Conservation (phyloP, 2,888 invertebrate genomes). For the Watsonalla cultraria region DNA sequence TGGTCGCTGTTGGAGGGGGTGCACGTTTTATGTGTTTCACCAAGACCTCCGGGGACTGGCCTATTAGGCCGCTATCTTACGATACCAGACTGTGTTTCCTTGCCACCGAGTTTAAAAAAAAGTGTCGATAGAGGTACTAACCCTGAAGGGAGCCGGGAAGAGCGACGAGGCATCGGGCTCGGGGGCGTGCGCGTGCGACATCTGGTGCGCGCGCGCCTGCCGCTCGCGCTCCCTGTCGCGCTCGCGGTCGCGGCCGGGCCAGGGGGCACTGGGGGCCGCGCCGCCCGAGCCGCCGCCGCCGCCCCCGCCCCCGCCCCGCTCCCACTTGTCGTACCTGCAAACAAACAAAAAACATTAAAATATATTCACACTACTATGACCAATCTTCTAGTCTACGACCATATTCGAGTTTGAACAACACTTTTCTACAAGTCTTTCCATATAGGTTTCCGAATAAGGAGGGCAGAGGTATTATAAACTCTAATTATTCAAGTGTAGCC, state of each 20-base stretch:
- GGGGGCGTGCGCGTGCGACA: slow-evolving; percentile 81
- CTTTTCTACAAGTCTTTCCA: too few relatives aligned
- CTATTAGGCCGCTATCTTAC: too few relatives aligned
- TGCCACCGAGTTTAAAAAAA: too few relatives aligned
- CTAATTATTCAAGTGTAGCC: too few relatives aligned
- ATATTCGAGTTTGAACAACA: too few relatives aligned
- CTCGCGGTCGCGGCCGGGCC: slow-evolving; percentile 80
- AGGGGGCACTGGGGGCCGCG: slow-evolving; percentile 37
- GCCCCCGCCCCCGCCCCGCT: slow-evolving; percentile 64
- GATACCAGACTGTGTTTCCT: too few relatives aligned
- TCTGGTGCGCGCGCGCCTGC: slow-evolving; percentile 87
- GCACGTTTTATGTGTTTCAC: too few relatives aligned
- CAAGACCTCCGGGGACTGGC: too few relatives aligned
- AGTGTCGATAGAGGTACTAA: slow-evolving; percentile 50
- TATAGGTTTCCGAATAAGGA: too few relatives aligned
- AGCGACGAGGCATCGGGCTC: slow-evolving; percentile 79
- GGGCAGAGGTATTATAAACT: too few relatives aligned
- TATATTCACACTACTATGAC: background rate
- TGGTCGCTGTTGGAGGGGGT: too few relatives aligned
- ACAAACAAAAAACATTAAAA: slow-evolving; percentile 18
- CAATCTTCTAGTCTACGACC: too few relatives aligned
- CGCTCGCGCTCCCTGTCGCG: slow-evolving; percentile 88
- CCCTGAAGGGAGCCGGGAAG: slow-evolving; percentile 83
- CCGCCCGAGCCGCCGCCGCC: slow-evolving; percentile 38
- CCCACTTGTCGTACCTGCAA: slow-evolving; percentile 75